phyloP scores from a whole-genome alignment of 1,140 invertebrate species.

The Heliothis subflexa region DNA sequence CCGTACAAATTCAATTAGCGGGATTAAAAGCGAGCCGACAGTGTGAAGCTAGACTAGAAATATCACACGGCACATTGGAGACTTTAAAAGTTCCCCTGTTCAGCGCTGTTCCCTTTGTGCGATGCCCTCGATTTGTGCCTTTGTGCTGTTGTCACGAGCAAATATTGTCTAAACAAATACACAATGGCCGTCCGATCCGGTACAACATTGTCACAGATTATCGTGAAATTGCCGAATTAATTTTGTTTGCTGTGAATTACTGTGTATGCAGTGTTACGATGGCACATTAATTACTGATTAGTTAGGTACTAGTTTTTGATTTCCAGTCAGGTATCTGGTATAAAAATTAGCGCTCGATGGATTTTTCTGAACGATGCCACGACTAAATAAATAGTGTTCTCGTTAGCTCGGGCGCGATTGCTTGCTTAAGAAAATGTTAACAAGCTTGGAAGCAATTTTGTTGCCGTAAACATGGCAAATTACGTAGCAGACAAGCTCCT shows the following conservation, averaged over 20 bases:
- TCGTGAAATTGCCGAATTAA: conserved; percentile 12
- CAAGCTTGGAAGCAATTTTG: not conserved
- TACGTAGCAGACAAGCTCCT: conserved; percentile 11
- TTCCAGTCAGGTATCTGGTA: too few relatives aligned
- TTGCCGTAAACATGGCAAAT: conserved; percentile 22
- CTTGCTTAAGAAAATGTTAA: not conserved
- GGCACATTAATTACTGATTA: too few relatives aligned
- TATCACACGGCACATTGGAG: conserved; percentile 32
- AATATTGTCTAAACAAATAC: conserved; percentile 37
- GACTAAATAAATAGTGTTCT: not conserved
- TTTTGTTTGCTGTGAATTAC: conserved; percentile 1
- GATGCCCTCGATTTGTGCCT: conserved; percentile 17
- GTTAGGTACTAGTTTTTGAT: too few relatives aligned
- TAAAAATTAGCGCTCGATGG: not conserved
- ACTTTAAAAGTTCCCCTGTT: conserved; percentile 22
- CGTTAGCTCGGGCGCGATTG: not conserved
- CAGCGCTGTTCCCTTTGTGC: conserved; percentile 18
- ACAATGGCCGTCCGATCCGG: conserved; percentile 12
- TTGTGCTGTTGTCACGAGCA: conserved; percentile 33
- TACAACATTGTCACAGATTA: conserved; percentile 30
- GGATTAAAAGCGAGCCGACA: conserved; percentile 58
- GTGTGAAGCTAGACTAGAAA: conserved; percentile 36
- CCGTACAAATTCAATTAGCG: conserved; percentile 67
- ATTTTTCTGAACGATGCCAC: not conserved
- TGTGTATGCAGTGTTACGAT: not conserved